Conservation (phyloP, 2,888 invertebrate genomes). For the Villa cingulata region DNA sequence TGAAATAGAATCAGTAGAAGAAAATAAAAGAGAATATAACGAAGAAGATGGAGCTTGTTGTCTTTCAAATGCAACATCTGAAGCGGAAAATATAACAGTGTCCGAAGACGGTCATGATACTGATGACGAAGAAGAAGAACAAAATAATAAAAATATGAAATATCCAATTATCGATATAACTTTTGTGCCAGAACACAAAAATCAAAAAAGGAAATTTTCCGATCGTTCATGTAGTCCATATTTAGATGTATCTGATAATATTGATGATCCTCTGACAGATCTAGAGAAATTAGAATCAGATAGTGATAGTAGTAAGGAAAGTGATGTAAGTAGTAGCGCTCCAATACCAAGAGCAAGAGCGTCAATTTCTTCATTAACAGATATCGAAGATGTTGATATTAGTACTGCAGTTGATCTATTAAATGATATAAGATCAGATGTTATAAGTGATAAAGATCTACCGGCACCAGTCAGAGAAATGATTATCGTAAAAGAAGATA, state of each 20-base stretch:
- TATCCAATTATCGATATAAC: slow-evolving; percentile 26
- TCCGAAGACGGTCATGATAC: slow-evolving; percentile 12
- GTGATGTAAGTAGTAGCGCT: slow-evolving; percentile 16
- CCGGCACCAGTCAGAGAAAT: slow-evolving; percentile 38
- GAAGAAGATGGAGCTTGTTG: slow-evolving; percentile 2
- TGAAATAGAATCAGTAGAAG: no score
- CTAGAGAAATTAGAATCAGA: slow-evolving; percentile 36
- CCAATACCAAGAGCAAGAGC: slow-evolving; percentile 27
- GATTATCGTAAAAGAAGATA: slow-evolving; percentile 33
- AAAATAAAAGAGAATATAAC: neutral
- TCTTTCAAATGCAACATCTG: slow-evolving; percentile 17
- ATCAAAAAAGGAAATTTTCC: slow-evolving; percentile 17
- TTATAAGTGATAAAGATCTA: slow-evolving; percentile 21
- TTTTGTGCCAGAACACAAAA: slow-evolving; percentile 18
- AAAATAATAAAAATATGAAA: no score
- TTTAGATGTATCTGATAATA: slow-evolving; percentile 17
- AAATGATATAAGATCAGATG: slow-evolving; percentile 4
- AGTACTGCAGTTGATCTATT: slow-evolving; percentile 17
- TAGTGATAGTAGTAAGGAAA: neutral
- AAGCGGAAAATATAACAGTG: slow-evolving; percentile 26
- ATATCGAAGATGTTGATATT: slow-evolving; percentile 29
- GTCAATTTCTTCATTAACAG: slow-evolving; percentile 28
- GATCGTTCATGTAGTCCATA: slow-evolving; percentile 16
- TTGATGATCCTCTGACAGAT: slow-evolving; percentile 37
- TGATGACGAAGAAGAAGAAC: slow-evolving; percentile 3